These are phyloP conservation scores for Epiblema foenella DNA, from an alignment of 2,888 invertebrate genomes.

Conservation along the genomic window DNA sequence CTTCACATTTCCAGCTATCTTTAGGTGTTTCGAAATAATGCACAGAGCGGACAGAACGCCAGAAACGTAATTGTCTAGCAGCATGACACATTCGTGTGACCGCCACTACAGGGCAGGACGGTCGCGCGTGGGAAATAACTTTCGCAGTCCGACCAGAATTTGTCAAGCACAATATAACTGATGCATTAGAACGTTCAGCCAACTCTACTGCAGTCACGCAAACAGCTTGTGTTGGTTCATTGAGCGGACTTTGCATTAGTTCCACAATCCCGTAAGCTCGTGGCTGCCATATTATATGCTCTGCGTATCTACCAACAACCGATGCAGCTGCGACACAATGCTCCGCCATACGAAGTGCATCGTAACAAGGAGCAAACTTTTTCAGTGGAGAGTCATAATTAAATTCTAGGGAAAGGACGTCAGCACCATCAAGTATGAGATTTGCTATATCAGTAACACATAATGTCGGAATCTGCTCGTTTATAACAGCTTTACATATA, in stretches of 20 bases:
- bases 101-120: slow-evolving; percentile 90
- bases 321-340: slow-evolving; percentile 89
- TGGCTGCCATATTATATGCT: slow-evolving; percentile 92
- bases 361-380: slow-evolving; percentile 65
- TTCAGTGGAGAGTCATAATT: slow-evolving; percentile 75
- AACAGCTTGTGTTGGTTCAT: slow-evolving; percentile 82
- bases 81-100: slow-evolving; percentile 88
- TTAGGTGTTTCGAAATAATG: slow-evolving; percentile 77
- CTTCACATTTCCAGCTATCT: slow-evolving; percentile 67
- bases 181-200: slow-evolving; percentile 69
- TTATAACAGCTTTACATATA: slow-evolving; percentile 93
- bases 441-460: slow-evolving; percentile 95
- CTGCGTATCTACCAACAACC: slow-evolving; percentile 93
- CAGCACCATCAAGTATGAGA: slow-evolving; percentile 94
- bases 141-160: slow-evolving; percentile 89
- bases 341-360: slow-evolving; percentile 79
- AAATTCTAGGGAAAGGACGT: slow-evolving; percentile 92
- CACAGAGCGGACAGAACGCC: slow-evolving; percentile 81
- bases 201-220: slow-evolving; percentile 75
- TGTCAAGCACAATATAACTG: slow-evolving; percentile 90
- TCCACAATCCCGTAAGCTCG: slow-evolving; percentile 90
- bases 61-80: slow-evolving; percentile 86
- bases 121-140: slow-evolving; percentile 87
- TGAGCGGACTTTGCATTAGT: slow-evolving; percentile 84
- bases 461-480: slow-evolving; percentile 92